Conservation (phyloP, 2,113 vertebrate genomes). For the Melanostigma gelatinosum region DNA sequence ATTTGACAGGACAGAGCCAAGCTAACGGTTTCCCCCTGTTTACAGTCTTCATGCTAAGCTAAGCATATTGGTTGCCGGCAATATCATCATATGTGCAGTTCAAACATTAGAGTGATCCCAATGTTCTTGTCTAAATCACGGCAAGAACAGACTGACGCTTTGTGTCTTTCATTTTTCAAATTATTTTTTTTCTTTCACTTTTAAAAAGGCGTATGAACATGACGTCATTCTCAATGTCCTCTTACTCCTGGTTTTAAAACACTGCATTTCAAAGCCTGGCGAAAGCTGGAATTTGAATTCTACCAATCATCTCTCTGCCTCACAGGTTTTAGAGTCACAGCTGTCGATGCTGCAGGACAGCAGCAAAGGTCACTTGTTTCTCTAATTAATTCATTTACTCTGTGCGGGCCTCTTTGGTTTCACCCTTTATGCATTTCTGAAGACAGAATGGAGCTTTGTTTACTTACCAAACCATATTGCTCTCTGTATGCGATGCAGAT, state of each 20-base stretch:
- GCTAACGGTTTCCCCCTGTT: not conserved
- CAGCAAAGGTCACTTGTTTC: constrained; percentile 72
- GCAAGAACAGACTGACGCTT: not conserved
- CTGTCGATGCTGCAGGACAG: constrained; percentile 51
- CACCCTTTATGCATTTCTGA: constrained; percentile 29
- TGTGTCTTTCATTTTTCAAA: not conserved
- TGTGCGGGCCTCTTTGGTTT: constrained; percentile 49
- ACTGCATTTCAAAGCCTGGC: constrained; percentile 7
- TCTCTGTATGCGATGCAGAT: constrained; percentile 46
- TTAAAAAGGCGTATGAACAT: not conserved
- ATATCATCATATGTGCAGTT: not conserved
- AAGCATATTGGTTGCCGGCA: not conserved
- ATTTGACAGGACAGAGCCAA: not conserved
- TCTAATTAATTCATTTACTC: constrained; percentile 70
- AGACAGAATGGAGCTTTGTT: constrained; percentile 48
- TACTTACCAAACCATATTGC: constrained; percentile 18
- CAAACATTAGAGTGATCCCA: not conserved
- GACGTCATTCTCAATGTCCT: not conserved
- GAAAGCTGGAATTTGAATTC: constrained; percentile 67
- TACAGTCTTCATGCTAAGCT: constrained; percentile 6
- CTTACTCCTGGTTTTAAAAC: constrained; percentile 24
- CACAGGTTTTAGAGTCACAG: constrained; percentile 49
- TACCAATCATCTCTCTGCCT: constrained; percentile 61
- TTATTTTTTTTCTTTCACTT: not conserved
- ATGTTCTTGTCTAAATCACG: not conserved